Evolutionary conservation across 2,797 vertebrate genomes (phyloP).

Genomic region (Tadarida brasiliensis): DNA sequence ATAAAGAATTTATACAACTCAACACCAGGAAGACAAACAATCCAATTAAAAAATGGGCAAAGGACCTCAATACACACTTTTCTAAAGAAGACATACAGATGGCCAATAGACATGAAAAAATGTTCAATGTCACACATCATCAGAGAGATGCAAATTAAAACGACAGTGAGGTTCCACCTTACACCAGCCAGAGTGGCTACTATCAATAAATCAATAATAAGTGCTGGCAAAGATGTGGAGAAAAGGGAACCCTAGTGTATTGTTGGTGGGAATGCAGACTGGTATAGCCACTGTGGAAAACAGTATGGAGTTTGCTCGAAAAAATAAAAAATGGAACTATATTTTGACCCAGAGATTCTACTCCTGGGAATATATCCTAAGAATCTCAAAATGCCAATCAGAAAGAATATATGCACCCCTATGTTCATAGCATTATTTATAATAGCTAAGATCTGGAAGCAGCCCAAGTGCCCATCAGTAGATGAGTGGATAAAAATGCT

Average conservation of each 20-base stretch:
- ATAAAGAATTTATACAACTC: neutral
- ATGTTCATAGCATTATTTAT: neutral
- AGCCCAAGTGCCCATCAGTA: neutral
- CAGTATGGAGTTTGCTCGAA: neutral
- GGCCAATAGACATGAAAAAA: neutral
- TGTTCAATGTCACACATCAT: neutral
- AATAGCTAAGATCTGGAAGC: neutral
- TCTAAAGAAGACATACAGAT: neutral
- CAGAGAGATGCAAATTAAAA: neutral
- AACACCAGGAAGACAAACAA: neutral
- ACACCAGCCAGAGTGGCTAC: neutral
- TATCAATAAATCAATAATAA: neutral
- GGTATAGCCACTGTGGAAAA: neutral
- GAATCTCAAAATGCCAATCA: neutral
- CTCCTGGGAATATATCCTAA: neutral
- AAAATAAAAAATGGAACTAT: neutral
- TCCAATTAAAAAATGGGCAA: neutral
- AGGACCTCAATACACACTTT: neutral
- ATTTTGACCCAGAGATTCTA: neutral
- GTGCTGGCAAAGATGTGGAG: neutral
- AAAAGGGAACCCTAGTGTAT: neutral
- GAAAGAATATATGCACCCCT: neutral
- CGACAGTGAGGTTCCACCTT: neutral
- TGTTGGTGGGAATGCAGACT: neutral
- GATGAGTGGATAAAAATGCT: neutral